These are phyloP conservation scores for Trematomus bernacchii DNA, from an alignment of 2,797 vertebrate species.

Conservation along the genomic window DNA sequence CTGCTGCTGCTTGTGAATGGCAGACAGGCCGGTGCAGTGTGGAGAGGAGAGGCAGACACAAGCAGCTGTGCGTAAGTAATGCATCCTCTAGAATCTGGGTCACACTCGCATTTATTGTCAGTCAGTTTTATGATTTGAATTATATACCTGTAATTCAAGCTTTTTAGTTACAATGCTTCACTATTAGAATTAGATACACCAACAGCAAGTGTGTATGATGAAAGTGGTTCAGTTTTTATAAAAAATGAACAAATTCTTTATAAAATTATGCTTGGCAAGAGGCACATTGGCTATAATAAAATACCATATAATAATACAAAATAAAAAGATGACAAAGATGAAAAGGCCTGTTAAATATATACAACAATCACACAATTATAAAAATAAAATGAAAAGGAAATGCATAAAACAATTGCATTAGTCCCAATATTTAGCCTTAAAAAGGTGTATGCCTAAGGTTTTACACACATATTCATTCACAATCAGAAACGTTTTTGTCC, in stretches of 20 bases:
- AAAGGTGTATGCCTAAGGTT: background rate
- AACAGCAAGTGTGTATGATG: background rate
- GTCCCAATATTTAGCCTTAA: background rate
- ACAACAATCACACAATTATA: background rate
- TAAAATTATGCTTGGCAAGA: background rate
- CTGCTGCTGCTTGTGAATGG: conserved; percentile 50
- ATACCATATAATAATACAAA: background rate
- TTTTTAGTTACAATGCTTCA: background rate
- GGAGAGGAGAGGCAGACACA: conserved; percentile 62
- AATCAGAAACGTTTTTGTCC: background rate
- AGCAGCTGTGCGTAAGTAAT: conserved; percentile 81
- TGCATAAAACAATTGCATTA: background rate
- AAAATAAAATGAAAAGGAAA: background rate
- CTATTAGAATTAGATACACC: background rate
- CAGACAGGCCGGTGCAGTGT: conserved; percentile 55
- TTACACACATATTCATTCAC: background rate
- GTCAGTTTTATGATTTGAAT: conserved; percentile 52
- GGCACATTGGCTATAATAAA: background rate
- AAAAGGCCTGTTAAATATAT: background rate
- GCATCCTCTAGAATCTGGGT: conserved; percentile 80
- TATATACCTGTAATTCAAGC: background rate
- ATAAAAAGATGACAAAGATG: background rate
- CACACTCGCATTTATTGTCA: conserved; percentile 70
- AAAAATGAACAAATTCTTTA: background rate
- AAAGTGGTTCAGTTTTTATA: background rate